Conservation (phyloP, 1,140 invertebrate species). For the Eciton burchellii region DNA sequence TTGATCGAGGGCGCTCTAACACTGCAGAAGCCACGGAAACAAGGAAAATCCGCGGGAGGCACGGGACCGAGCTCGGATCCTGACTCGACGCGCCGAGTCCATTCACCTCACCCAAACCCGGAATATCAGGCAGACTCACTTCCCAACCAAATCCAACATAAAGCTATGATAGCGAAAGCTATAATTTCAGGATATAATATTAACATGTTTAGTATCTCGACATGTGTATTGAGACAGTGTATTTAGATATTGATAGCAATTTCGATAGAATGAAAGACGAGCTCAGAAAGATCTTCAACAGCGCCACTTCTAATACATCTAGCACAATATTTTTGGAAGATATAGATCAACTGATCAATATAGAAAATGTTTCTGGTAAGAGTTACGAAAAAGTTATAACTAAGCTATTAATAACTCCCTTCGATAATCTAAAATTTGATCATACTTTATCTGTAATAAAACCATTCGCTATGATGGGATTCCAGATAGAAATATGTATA, state of each 20-base stretch:
- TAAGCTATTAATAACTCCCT: conserved; percentile 88
- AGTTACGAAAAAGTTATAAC: conserved; percentile 92
- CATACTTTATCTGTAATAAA: conserved; percentile 89
- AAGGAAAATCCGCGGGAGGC: no score
- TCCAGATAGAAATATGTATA: conserved; percentile 93
- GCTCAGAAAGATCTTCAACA: conserved; percentile 89
- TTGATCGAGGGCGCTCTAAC: no score
- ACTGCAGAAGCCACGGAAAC: no score
- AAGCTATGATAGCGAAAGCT: conserved; percentile 92
- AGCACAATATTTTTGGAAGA: conserved; percentile 92
- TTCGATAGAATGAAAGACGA: conserved; percentile 91
- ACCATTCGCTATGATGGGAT: conserved; percentile 96
- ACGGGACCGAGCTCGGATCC: no score
- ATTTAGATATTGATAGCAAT: conserved; percentile 90
- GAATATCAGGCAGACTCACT: no score
- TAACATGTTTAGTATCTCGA: conserved; percentile 86
- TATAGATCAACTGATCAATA: conserved; percentile 91
- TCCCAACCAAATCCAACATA: no score
- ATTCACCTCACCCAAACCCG: no score
- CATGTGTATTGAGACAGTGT: no score
- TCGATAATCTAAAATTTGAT: conserved; percentile 90
- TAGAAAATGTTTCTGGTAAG: conserved; percentile 86
- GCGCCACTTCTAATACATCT: conserved; percentile 89
- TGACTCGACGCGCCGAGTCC: no score
- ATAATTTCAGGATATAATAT: conserved; percentile 87